Conservation (phyloP, 1,140 invertebrate species). For the Sarcophaga bullata region DNA sequence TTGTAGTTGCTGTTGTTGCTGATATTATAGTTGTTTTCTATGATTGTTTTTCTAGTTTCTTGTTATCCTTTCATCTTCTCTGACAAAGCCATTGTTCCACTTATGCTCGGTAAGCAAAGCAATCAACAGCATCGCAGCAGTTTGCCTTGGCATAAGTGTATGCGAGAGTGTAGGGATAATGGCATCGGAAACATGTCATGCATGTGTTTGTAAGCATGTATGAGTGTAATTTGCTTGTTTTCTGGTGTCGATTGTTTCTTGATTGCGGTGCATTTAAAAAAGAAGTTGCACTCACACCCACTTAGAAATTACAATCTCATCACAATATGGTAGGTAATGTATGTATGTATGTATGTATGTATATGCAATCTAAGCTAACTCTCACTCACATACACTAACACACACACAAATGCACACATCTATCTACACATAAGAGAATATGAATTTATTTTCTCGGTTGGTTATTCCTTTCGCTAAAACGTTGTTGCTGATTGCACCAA, state of each 20-base stretch:
- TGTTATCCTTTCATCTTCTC: conserved; percentile 32
- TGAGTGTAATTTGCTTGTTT: conserved; percentile 31
- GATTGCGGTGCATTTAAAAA: conserved; percentile 38
- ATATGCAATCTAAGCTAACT: neutral
- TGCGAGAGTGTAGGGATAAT: neutral
- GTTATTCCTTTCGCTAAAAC: neutral
- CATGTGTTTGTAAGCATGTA: neutral
- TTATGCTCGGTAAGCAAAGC: conserved; percentile 25
- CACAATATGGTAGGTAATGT: neutral
- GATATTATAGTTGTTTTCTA: neutral
- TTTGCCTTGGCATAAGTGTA: neutral
- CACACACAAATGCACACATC: neutral
- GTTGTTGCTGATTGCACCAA: neutral
- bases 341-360: neutral
- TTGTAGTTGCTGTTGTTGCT: too few relatives aligned
- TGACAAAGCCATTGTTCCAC: conserved; percentile 12
- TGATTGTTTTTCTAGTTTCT: conserved; percentile 15
- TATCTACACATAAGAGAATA: neutral
- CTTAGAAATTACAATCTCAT: neutral
- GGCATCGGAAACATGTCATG: neutral
- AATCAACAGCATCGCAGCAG: conserved; percentile 26
- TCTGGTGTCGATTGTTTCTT: conserved; percentile 41
- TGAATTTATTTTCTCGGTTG: neutral
- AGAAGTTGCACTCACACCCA: neutral
- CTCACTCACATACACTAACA: neutral